These are phyloP conservation scores for Uropsilus gracilis DNA, from an alignment of 2,113 vertebrate genomes.

Conservation along the genomic window DNA sequence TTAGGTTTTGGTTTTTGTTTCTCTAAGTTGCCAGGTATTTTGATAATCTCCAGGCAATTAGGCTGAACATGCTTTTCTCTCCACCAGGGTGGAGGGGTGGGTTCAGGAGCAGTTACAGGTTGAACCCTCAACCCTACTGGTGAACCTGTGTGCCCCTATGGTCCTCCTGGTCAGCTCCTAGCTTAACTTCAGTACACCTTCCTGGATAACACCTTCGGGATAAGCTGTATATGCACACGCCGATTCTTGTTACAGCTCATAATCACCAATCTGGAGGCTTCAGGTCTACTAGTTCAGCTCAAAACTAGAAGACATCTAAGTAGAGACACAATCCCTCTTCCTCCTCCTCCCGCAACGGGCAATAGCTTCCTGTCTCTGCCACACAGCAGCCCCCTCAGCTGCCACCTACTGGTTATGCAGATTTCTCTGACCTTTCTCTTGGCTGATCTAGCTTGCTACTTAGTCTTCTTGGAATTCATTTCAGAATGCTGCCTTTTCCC, in stretches of 20 bases:
- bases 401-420: slow-evolving; percentile 49
- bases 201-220: neutral
- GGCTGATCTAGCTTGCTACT: slow-evolving; percentile 53
- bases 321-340: slow-evolving; percentile 82
- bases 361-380: slow-evolving; percentile 63
- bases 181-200: neutral
- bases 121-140: neutral
- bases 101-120: neutral
- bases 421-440: slow-evolving; percentile 29
- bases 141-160: too few species aligned
- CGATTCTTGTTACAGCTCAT: slow-evolving; percentile 86
- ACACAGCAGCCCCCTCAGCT: slow-evolving; percentile 49
- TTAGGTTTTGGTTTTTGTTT: neutral
- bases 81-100: neutral
- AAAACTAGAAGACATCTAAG: slow-evolving; percentile 90
- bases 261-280: slow-evolving; percentile 85
- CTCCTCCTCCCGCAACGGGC: slow-evolving; percentile 73
- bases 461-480: slow-evolving; percentile 48
- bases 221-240: neutral
- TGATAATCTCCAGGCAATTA: neutral
- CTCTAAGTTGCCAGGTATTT: neutral
- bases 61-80: neutral
- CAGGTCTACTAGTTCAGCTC: slow-evolving; percentile 88
- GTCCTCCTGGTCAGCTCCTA: neutral
- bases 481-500: neutral